phyloP scores from a whole-genome alignment of 2,888 invertebrate species.

The Cotesia congregata region DNA sequence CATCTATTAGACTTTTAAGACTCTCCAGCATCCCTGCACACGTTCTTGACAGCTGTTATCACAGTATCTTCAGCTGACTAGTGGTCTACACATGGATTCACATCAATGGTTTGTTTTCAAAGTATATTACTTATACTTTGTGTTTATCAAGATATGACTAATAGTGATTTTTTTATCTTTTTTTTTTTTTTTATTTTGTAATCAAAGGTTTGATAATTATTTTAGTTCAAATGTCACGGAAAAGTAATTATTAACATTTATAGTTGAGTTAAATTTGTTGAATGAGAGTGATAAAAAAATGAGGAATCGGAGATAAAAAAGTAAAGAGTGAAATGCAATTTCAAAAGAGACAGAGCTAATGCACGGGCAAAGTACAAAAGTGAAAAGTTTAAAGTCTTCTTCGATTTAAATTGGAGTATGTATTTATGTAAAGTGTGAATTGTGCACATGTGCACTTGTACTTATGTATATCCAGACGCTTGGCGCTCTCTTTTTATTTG shows the following conservation, averaged over 20 bases:
- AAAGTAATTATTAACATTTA: background rate
- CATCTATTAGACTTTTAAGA: background rate
- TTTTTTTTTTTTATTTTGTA: background rate
- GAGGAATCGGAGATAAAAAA: background rate
- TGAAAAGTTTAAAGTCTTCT: constrained; percentile 21
- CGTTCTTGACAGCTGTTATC: constrained; percentile 19
- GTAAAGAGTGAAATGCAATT: background rate
- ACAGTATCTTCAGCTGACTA: constrained; percentile 9
- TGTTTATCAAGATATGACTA: background rate
- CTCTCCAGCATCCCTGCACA: background rate
- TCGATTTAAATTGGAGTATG: constrained; percentile 15
- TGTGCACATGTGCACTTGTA: constrained; percentile 13
- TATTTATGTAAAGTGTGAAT: constrained; percentile 23
- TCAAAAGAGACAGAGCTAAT: background rate
- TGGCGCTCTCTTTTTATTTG: constrained; percentile 10
- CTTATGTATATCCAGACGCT: constrained; percentile 11
- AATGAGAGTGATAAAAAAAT: background rate
- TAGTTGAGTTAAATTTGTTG: background rate
- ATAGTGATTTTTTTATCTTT: background rate
- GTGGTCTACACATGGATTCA: background rate
- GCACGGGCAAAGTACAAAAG: constrained; percentile 19
- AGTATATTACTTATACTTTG: background rate
- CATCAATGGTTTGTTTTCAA: background rate
- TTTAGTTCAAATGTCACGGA: background rate
- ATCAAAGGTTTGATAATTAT: background rate